Percentiles rank a stretch among this genome's conserved stretches.
These are phyloP conservation scores for Stenodera caucasica DNA, from an alignment of 2,888 invertebrate species.

Conservation along the genomic window DNA sequence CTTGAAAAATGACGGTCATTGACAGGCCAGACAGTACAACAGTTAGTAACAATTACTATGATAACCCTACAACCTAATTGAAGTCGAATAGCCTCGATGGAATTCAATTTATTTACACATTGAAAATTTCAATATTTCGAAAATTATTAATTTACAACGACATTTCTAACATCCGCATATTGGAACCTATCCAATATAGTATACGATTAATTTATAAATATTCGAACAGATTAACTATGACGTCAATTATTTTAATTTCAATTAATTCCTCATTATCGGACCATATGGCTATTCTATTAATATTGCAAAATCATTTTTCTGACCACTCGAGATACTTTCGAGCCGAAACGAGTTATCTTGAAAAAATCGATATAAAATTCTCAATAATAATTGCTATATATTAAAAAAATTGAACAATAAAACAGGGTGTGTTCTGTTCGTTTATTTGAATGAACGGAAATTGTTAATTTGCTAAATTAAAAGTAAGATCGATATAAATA, in stretches of 20 bases:
- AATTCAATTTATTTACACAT: background rate
- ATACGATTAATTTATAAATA: background rate
- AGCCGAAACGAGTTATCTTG: too few species aligned
- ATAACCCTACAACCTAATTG: slow-evolving; percentile 4
- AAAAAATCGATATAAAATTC: too few species aligned
- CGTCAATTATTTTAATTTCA: background rate
- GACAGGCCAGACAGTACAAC: slow-evolving; percentile 1
- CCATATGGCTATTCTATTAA: background rate
- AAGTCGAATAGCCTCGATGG: slow-evolving; percentile 2
- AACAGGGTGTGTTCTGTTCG: slow-evolving; percentile 7
- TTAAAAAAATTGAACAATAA: background rate
- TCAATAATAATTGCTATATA: slow-evolving; percentile 8
- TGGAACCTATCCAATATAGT: background rate
- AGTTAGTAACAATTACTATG: slow-evolving; percentile 5
- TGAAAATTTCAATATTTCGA: background rate
- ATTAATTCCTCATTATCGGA: background rate
- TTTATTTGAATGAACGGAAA: slow-evolving; percentile 6
- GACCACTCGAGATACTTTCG: too few species aligned
- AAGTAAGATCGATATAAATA: background rate
- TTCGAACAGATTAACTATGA: background rate
- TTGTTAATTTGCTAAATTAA: slow-evolving; percentile 4
- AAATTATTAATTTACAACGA: too few species aligned
- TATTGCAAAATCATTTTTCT: background rate
- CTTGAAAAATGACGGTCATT: slow-evolving; percentile 5
- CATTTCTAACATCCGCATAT: background rate